Evolutionary conservation across 92 coral and sea anemone species (phyloP).

Genomic region (Paramuricea clavata): DNA sequence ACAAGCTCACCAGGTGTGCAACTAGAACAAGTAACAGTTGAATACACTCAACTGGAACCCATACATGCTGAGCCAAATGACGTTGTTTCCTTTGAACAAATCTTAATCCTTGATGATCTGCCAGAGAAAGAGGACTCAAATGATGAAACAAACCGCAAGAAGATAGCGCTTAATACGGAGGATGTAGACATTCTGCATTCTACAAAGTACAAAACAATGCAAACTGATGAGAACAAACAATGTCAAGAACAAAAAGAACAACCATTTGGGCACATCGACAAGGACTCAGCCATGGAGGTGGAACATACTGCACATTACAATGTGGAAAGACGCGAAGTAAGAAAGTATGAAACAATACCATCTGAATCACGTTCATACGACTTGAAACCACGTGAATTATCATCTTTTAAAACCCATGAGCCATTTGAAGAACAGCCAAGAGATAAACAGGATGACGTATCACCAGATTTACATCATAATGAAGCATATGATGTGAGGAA

Average conservation of each 20-base stretch:
- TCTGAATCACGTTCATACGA: background rate
- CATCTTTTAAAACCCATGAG: background rate
- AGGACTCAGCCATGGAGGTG: background rate
- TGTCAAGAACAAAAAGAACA: background rate
- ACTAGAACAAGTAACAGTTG: background rate
- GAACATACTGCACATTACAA: background rate
- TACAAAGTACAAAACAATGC: background rate
- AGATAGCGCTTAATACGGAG: background rate
- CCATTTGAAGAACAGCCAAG: background rate
- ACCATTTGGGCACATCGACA: background rate
- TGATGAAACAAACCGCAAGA: background rate
- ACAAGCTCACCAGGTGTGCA: background rate
- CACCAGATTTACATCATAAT: background rate
- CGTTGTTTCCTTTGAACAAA: background rate
- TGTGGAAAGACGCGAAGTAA: background rate
- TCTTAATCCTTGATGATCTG: background rate
- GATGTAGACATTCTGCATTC: background rate
- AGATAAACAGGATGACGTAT: background rate
- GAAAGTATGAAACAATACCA: background rate
- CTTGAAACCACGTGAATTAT: background rate
- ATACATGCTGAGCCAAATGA: background rate
- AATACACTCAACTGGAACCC: background rate
- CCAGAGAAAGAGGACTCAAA: background rate
- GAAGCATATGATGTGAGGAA: background rate
- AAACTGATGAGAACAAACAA: background rate